Conservation (phyloP, 2,888 invertebrate species). For the Panopea generosa region DNA sequence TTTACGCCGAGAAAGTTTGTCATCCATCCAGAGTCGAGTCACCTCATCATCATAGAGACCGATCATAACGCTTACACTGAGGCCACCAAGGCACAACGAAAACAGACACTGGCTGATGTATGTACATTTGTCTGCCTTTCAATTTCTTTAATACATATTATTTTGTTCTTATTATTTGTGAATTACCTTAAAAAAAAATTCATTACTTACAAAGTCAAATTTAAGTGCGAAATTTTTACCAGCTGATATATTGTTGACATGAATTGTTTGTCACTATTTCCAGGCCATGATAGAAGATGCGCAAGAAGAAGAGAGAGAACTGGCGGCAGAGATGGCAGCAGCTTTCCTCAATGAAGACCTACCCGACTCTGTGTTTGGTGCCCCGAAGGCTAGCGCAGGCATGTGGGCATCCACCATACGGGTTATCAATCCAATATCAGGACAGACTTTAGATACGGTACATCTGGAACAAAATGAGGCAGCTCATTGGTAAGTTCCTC, state of each 20-base stretch:
- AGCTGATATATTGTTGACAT: too few relatives aligned
- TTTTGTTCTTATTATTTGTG: too few relatives aligned
- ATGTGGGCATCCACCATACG: conserved; percentile 94
- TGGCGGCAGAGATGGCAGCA: conserved; percentile 99
- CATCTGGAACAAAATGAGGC: conserved; percentile 98
- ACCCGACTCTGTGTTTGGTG: conserved; percentile 97
- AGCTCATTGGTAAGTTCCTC: conserved; percentile 91
- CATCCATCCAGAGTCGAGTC: conserved; percentile 95
- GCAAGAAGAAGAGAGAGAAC: conserved; percentile 96
- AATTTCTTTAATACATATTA: too few relatives aligned
- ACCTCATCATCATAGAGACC: conserved; percentile 96
- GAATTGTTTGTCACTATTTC: not conserved
- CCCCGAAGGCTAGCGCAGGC: conserved; percentile 96
- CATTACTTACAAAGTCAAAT: too few relatives aligned
- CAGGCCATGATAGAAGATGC: conserved; percentile 97
- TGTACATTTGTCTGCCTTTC: conserved; percentile 34
- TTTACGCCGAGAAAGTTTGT: conserved; percentile 98
- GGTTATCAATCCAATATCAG: conserved; percentile 87
- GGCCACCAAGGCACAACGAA: conserved; percentile 95
- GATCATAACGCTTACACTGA: conserved; percentile 99
- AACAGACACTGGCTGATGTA: conserved; percentile 97
- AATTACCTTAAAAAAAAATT: too few relatives aligned
- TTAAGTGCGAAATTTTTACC: too few relatives aligned
- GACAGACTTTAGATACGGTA: conserved; percentile 89
- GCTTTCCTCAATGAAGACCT: conserved; percentile 97